Conservation (phyloP, 2,797 vertebrate genomes). For the Aulostomus chinensis region DNA sequence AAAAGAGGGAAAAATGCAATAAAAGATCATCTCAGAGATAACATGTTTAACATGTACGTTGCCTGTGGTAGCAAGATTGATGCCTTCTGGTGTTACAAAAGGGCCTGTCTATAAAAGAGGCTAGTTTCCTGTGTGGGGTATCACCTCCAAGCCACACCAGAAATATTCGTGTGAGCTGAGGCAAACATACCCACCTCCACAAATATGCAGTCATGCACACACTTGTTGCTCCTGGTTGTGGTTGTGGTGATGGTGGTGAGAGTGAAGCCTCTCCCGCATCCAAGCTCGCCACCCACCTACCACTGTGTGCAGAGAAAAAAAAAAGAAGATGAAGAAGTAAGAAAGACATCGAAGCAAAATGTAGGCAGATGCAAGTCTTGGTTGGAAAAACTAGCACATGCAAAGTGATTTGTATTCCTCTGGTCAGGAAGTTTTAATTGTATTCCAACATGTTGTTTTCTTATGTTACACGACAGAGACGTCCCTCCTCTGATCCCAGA, state of each 20-base stretch:
- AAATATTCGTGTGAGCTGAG: slow-evolving; percentile 43
- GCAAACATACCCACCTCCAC: slow-evolving; percentile 69
- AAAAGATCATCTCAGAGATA: slow-evolving; percentile 19
- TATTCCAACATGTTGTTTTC: too few species aligned
- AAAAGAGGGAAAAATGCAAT: neutral
- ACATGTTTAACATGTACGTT: neutral
- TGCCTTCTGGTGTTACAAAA: slow-evolving; percentile 3
- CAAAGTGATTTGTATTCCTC: too few species aligned
- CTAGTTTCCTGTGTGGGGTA: slow-evolving; percentile 17
- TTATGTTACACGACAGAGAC: too few species aligned
- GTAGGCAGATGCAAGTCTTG: neutral
- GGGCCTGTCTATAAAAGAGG: neutral
- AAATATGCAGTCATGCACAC: slow-evolving; percentile 75
- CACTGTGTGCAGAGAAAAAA: slow-evolving; percentile 32
- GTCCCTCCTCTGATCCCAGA: too few species aligned
- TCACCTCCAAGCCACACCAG: slow-evolving; percentile 21
- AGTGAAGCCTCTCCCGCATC: slow-evolving; percentile 56
- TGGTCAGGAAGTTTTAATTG: too few species aligned
- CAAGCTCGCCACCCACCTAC: slow-evolving; percentile 36
- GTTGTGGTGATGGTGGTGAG: slow-evolving; percentile 33
- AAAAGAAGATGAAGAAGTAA: too few species aligned
- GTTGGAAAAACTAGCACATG: too few species aligned
- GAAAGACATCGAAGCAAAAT: slow-evolving; percentile 8
- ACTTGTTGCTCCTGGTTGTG: slow-evolving; percentile 57
- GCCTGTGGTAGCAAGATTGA: slow-evolving; percentile 5